Conservation (phyloP, 2,113 vertebrate species). For the Grammomys dolichurus region DNA sequence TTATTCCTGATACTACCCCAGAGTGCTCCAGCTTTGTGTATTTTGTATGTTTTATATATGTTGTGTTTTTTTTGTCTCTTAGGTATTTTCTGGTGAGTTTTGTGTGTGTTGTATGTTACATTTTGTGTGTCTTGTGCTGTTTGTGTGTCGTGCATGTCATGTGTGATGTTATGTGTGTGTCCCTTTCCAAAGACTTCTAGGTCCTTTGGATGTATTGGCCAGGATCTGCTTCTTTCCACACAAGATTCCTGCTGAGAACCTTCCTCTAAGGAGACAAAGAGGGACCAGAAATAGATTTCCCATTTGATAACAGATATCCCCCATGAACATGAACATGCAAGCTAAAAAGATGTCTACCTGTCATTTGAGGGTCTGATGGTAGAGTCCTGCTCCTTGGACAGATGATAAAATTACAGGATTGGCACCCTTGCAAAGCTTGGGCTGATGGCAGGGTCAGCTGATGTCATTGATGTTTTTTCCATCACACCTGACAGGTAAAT, state of each 20-base stretch:
- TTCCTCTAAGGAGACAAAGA: slow-evolving; percentile 6
- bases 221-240: not conserved
- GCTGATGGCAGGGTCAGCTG: slow-evolving; percentile 40
- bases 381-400: slow-evolving; percentile 48
- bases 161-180: not conserved
- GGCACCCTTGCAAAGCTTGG: slow-evolving; percentile 47
- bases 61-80: not conserved
- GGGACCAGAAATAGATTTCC: slow-evolving; percentile 40
- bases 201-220: not conserved
- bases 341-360: slow-evolving; percentile 53
- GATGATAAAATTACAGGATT: slow-evolving; percentile 41
- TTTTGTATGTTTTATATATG: not conserved
- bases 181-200: not conserved
- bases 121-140: not conserved
- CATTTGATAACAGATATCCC: slow-evolving; percentile 57
- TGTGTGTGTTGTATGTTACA: not conserved
- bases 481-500: not conserved
- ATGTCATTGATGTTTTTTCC: slow-evolving; percentile 21
- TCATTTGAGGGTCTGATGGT: slow-evolving; percentile 42
- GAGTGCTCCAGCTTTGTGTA: slow-evolving; percentile 52
- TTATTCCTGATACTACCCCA: not conserved
- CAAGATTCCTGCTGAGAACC: not conserved
- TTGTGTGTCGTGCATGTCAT: not conserved
- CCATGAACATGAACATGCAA: not conserved
- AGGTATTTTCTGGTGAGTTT: not conserved